A percentile compares a stretch with the other conserved stretches of the same genome.
phyloP scores from a whole-genome alignment of 2,888 invertebrate genomes.

The Eupeodes latifasciatus region DNA sequence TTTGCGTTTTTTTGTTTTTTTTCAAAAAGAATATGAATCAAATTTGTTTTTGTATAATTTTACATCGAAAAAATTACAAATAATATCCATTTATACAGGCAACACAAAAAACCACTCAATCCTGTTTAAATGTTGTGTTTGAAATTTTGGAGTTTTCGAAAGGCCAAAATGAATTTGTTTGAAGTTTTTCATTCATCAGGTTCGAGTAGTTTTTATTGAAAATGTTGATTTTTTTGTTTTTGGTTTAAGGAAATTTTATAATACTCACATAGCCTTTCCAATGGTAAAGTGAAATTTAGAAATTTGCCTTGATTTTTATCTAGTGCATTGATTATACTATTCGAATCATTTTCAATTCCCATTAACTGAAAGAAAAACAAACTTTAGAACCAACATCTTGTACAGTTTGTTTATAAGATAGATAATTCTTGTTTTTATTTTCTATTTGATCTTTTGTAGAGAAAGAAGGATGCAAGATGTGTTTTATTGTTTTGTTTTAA shows the following conservation, averaged over 20 bases:
- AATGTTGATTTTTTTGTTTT: conserved; percentile 40
- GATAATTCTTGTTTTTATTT: conserved; percentile 32
- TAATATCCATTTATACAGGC: conserved; percentile 1
- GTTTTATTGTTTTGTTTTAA: conserved; percentile 22
- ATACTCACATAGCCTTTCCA: conserved; percentile 83
- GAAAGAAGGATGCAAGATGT: conserved; percentile 54
- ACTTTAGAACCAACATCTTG: conserved; percentile 73
- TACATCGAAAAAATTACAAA: conserved; percentile 27
- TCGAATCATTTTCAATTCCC: conserved; percentile 83
- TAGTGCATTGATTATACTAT: conserved; percentile 83
- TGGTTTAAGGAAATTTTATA: conserved; percentile 61
- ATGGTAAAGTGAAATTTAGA: conserved; percentile 83
- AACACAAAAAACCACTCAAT: conserved; percentile 54
- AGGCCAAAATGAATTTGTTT: conserved; percentile 48
- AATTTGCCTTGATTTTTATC: conserved; percentile 84
- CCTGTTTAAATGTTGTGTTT: conserved; percentile 39
- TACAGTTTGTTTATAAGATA: conserved; percentile 60
- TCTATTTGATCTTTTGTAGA: conserved; percentile 44
- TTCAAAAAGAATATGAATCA: not conserved
- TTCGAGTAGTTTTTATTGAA: conserved; percentile 53
- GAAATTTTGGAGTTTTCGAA: conserved; percentile 49
- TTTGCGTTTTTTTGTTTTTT: not conserved
- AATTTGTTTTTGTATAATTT: conserved; percentile 32
- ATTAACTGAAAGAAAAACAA: conserved; percentile 81
- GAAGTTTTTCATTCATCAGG: conserved; percentile 45